Evolutionary conservation across 2,888 invertebrate genomes (phyloP), one percentile per base, ranked within the genome.

Genomic region (Lepidocyrtinus sp.): DNA sequence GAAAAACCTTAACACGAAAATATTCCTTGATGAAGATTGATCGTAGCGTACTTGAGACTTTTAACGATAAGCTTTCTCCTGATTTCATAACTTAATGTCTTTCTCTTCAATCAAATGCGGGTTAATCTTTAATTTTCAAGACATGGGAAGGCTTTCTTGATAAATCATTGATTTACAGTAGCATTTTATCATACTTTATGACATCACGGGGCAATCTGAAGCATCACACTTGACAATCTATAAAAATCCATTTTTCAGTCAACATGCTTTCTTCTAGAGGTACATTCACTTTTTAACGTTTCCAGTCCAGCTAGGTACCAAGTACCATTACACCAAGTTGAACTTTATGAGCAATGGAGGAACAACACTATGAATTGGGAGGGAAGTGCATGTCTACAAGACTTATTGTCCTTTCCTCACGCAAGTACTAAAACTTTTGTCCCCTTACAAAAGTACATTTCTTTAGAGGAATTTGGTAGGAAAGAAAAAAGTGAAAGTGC

Each of bases 1-100:
- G 79, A 86, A 86, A 69, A 86, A 86, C 75, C 86, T 86, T 72
- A 22, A 17, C 62, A 61, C 19, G 21, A 46, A 59, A 59, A n/a
- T 59, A n/a, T 59, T 59, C 5, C 5, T 36, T 36, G 5, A 36
- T 36, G 62, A 26, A 26, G 68, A 45, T 61, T 7, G 9, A 67
- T n/a, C n/a, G n/a, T n/a, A n/a, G 21, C 59, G 12, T 24, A 17
- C 64, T 17, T 22, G 26, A 5, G 7, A 46, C 46, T 68, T 46
- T 46, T 25, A 50, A 5, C 9, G 12, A 46, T 50, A 46, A 25
- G 17, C 12, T 68, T n/a, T n/a, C 17, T 21, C 46, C 68, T 46
- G 46, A 7, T 17, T 15, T 17, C 12, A 36, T 15, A 62, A 15
- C n/a, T 24, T 45, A 45, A 45, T 9, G 12, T 12, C 45, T 45